Conservation (phyloP, 2,797 vertebrate genomes). For the Ispidina picta region DNA sequence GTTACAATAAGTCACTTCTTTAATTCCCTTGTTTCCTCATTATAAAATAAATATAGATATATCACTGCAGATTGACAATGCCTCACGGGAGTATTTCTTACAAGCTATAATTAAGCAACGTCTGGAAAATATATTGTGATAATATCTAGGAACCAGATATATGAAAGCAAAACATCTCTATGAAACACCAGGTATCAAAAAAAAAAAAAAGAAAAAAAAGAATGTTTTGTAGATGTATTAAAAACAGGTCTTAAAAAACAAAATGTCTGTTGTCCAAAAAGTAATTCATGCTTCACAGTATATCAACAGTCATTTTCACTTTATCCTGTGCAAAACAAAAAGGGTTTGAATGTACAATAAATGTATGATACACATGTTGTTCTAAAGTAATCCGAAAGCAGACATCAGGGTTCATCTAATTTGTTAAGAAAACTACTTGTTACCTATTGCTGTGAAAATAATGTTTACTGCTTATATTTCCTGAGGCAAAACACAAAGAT, state of each 20-base stretch:
- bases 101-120: not conserved
- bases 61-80: not conserved
- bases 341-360: slow-evolving; percentile 37
- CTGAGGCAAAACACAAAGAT: slow-evolving; percentile 62
- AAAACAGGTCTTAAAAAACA: not conserved
- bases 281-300: not conserved
- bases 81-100: not conserved
- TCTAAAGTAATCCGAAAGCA: slow-evolving; percentile 59
- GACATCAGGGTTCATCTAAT: slow-evolving; percentile 67
- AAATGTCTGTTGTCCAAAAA: not conserved
- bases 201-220: not conserved
- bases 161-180: not conserved
- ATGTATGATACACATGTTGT: not conserved
- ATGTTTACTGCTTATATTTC: slow-evolving; percentile 70
- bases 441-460: slow-evolving; percentile 71
- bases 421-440: slow-evolving; percentile 75
- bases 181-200: not conserved
- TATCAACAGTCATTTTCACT: slow-evolving; percentile 22
- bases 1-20: not conserved
- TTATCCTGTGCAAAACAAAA: slow-evolving; percentile 29
- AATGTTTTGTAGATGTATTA: not conserved
- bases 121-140: not conserved
- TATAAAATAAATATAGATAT: not conserved
- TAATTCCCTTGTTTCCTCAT: not conserved
- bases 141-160: not conserved